Conservation (phyloP, 2,113 vertebrate genomes). For the Passer domesticus region DNA sequence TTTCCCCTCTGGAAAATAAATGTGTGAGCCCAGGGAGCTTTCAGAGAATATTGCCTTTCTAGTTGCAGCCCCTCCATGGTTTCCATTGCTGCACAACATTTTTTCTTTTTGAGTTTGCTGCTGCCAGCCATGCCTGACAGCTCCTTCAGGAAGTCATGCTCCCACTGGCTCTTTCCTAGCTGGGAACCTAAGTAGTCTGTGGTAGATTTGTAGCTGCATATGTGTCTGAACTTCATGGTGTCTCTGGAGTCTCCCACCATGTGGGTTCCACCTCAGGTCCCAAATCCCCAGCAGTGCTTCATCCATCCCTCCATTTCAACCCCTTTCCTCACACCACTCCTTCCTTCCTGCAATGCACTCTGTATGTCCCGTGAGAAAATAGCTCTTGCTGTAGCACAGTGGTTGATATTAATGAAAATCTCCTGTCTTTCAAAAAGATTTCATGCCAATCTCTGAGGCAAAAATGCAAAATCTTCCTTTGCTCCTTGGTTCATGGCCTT, state of each 20-base stretch:
- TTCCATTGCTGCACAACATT: background rate
- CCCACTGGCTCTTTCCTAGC: background rate
- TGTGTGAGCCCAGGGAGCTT: background rate
- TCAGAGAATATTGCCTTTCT: background rate
- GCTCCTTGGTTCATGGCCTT: background rate
- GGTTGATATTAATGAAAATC: background rate
- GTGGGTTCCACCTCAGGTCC: background rate
- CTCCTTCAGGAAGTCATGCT: background rate
- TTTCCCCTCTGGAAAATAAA: background rate
- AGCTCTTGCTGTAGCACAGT: background rate
- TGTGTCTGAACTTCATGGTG: background rate
- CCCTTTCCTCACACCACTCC: background rate
- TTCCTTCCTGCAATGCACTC: background rate
- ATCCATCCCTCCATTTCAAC: background rate
- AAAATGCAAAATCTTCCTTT: background rate
- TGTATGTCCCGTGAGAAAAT: background rate
- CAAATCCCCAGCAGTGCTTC: background rate
- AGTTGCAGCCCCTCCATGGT: background rate
- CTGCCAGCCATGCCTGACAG: background rate
- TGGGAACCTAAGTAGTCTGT: background rate
- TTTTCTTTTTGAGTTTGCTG: background rate
- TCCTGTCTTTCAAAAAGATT: background rate
- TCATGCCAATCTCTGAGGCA: background rate
- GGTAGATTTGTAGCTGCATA: background rate
- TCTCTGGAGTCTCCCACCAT: accelerated